These are phyloP conservation scores for Thaumatotibia leucotreta DNA, from an alignment of 1,140 invertebrate species.

Conservation along the genomic window DNA sequence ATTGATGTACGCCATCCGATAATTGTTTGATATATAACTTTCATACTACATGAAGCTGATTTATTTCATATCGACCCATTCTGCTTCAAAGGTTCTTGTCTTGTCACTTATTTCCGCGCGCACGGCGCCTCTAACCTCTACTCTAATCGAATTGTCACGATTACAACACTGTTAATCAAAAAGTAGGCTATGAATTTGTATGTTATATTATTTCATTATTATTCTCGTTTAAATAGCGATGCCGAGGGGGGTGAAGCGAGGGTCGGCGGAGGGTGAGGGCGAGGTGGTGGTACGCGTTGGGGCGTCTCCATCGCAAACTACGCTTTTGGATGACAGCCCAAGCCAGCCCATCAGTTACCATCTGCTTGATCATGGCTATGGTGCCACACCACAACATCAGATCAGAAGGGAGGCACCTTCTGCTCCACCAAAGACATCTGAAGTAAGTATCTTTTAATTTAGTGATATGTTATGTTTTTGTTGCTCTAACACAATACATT, in stretches of 20 bases:
- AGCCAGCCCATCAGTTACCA: conserved; percentile 81
- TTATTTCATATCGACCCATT: conserved; percentile 65
- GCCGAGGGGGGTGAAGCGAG: conserved; percentile 76
- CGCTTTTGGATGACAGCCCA: conserved; percentile 71
- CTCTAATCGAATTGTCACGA: conserved; percentile 69
- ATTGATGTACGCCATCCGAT: conserved; percentile 65
- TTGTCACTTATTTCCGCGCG: conserved; percentile 65
- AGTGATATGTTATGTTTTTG: background rate
- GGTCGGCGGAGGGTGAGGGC: conserved; percentile 68
- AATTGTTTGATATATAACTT: conserved; percentile 42
- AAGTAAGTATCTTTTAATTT: conserved; percentile 50
- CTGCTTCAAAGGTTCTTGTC: conserved; percentile 64
- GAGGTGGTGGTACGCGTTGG: conserved; percentile 66
- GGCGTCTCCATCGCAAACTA: conserved; percentile 67
- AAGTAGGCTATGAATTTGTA: conserved; percentile 23
- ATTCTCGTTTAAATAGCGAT: conserved; percentile 57
- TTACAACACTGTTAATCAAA: conserved; percentile 36
- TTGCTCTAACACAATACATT: too few species aligned
- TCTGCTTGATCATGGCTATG: conserved; percentile 90
- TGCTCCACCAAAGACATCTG: conserved; percentile 72
- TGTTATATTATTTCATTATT: conserved; percentile 29
- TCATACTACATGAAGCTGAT: conserved; percentile 48
- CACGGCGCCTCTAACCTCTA: conserved; percentile 74
- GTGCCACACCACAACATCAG: conserved; percentile 86
- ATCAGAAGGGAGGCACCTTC: conserved; percentile 77